Evolutionary conservation across 2,113 vertebrate genomes (phyloP).

Genomic region (Arizona elegans): DNA sequence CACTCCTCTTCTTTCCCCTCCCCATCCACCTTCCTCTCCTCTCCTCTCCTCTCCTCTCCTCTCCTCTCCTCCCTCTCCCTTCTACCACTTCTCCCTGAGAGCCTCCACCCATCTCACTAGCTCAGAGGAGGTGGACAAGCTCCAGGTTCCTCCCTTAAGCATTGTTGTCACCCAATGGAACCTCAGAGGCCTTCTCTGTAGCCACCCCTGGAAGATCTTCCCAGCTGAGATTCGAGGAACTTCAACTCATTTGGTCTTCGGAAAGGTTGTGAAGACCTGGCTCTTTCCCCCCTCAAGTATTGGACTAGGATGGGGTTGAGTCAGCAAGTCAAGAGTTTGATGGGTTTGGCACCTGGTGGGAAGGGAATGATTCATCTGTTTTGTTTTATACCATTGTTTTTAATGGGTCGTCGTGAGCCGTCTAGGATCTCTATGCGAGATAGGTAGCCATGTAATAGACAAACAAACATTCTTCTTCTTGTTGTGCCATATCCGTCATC

Average conservation of each 20-base stretch:
- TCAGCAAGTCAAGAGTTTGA: background rate
- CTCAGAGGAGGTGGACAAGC: background rate
- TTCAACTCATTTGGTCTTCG: background rate
- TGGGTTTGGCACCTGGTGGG: background rate
- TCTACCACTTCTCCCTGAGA: background rate
- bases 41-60: too few species aligned
- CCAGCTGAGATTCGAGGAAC: background rate
- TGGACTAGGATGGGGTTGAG: background rate
- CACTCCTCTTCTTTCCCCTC: too few species aligned
- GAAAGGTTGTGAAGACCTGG: background rate
- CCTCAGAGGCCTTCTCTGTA: background rate
- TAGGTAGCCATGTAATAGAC: background rate
- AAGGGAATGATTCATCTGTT: background rate
- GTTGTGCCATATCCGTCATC: too few species aligned
- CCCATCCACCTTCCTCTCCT: rapidly evolving
- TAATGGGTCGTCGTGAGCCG: background rate
- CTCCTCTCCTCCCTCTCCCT: too few species aligned
- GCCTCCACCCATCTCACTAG: background rate
- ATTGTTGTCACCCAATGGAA: background rate
- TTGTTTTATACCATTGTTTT: background rate
- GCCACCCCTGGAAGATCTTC: background rate
- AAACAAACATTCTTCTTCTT: too few species aligned
- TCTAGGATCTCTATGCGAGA: background rate
- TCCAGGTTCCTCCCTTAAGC: background rate
- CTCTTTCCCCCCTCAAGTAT: background rate